Evolutionary conservation across 1,140 invertebrate genomes (phyloP), one percentile per base, ranked within the genome.

Genomic region (Drosophila sucinea): DNA sequence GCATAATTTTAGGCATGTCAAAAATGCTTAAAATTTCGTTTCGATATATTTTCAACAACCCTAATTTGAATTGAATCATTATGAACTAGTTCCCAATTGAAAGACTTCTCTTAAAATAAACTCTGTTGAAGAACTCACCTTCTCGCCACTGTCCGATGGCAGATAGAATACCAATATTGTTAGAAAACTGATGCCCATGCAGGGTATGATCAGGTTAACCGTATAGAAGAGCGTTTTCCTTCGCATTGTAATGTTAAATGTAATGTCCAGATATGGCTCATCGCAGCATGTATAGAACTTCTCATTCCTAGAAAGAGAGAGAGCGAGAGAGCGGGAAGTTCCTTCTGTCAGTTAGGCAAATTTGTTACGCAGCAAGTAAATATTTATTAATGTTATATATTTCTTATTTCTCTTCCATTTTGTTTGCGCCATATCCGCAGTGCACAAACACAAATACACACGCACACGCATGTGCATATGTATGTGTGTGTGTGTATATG

Each of bases 101-200:
- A n/a, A n/a, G n/a, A n/a, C n/a, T n/a, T 1, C 10, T 2, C 7
- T 35, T 35, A 35, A 8, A 1, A 1, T 33, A 5, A 33, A 33
- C 4, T 3, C 4, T 2, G 32, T 33, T 6, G 11, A 38, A 1
- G 5, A 6, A 82, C 94, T 95, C 93, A 99, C 98, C 95, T 99
- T 99, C 94, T 99, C 99, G 76, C 99, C 98, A 92, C 98, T 98
- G 93, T 99, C 98, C 65, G 98, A 99, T 70, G 99, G 99, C 90
- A 99, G 93, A 92, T 99, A 99, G 94, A 99, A 99, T 30, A 99
- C 98, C 71, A 99, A 95, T 44, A 99, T 97, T 60, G 99, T 99
- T 73, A 99, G 96, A 93, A 99, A 99, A 38, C 98, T 99, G 91
- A 99, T 99, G 51, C 97, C 98, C 95, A 99, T 98, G 92, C 97